Percentiles rank a stretch among this genome's conserved stretches.
Evolutionary conservation across 2,113 vertebrate genomes (phyloP).

Genomic region (Ariopsis seemanni): DNA sequence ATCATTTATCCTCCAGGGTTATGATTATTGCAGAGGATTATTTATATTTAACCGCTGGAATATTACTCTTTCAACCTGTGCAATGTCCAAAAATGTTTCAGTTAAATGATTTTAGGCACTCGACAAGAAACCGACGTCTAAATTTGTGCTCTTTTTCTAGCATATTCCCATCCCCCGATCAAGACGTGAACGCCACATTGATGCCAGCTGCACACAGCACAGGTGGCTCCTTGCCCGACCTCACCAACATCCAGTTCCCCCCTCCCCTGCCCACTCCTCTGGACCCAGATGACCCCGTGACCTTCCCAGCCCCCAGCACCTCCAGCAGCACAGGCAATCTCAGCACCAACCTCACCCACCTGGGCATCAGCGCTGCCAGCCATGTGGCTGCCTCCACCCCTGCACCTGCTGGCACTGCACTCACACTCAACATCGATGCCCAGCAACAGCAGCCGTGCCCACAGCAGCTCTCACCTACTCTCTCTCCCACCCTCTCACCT

Average conservation of each 20-base stretch:
- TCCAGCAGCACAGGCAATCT: conserved; percentile 88
- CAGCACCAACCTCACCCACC: conserved; percentile 88
- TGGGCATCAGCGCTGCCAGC: conserved; percentile 83
- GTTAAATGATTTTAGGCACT: background rate
- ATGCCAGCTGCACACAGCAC: conserved; percentile 90
- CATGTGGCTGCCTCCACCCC: conserved; percentile 79
- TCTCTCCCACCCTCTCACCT: conserved; percentile 71
- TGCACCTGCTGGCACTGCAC: conserved; percentile 72
- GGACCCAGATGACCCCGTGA: conserved; percentile 86
- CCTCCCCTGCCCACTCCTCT: conserved; percentile 91
- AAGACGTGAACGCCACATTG: conserved; percentile 83
- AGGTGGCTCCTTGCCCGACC: conserved; percentile 92
- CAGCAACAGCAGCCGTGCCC: conserved; percentile 80
- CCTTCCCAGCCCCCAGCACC: conserved; percentile 83
- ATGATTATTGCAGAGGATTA: background rate
- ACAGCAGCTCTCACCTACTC: conserved; percentile 86
- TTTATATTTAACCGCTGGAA: background rate
- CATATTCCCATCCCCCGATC: conserved; percentile 94
- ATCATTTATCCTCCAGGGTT: background rate
- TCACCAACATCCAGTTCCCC: conserved; percentile 97
- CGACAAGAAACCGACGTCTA: background rate
- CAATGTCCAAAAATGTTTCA: background rate
- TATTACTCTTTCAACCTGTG: background rate
- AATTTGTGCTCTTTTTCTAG: conserved; percentile 60
- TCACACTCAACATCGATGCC: conserved; percentile 81